Conservation (phyloP, 2,888 invertebrate species). For the Drosophila setosimentum region DNA sequence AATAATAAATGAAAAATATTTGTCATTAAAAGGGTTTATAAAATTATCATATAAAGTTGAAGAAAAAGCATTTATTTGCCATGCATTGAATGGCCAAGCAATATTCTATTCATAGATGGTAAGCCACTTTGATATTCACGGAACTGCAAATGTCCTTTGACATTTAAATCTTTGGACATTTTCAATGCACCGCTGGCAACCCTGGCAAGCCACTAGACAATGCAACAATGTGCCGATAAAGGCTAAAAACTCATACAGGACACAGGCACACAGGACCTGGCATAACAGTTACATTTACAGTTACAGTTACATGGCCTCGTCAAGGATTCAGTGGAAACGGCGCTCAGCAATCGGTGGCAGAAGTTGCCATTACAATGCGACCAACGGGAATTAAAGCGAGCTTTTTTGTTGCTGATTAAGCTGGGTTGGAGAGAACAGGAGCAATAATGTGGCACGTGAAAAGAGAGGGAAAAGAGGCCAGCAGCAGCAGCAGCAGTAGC, state of each 20-base stretch:
- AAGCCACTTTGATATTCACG: not conserved
- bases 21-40: not conserved
- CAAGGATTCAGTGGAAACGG: constrained; percentile 58
- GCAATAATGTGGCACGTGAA: constrained; percentile 1
- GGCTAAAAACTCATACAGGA: constrained; percentile 11
- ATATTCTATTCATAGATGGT: not conserved
- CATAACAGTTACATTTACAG: constrained; percentile 37
- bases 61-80: not conserved
- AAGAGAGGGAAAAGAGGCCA: not conserved
- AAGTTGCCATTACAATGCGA: constrained; percentile 18
- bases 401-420: constrained; percentile 6
- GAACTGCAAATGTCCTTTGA: not conserved
- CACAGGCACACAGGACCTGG: not conserved
- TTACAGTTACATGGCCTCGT: constrained; percentile 56
- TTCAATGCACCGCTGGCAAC: constrained; percentile 19
- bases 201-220: constrained; percentile 11
- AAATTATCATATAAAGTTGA: not conserved
- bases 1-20: not conserved
- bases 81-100: not conserved
- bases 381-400: constrained; percentile 6
- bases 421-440: not conserved
- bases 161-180: not conserved
- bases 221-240: constrained; percentile 26
- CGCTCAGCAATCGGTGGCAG: constrained; percentile 56
- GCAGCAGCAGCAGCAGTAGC: not conserved